These are phyloP conservation scores for Bothrops jararaca DNA, from an alignment of 2,113 vertebrate species.

Conservation along the genomic window DNA sequence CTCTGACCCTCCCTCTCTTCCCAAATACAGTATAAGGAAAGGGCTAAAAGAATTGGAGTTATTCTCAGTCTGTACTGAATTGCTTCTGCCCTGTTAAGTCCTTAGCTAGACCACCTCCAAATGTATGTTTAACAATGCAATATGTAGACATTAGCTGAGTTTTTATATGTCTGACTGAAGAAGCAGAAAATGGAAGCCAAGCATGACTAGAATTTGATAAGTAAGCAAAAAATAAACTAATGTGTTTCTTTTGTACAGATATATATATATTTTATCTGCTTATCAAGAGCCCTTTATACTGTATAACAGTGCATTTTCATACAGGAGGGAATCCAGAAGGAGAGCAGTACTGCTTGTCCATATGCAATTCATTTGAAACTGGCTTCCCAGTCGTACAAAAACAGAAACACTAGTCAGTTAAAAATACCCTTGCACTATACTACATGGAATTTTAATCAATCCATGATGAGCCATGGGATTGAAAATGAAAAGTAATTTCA, in stretches of 20 bases:
- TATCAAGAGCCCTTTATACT: slow-evolving; percentile 6
- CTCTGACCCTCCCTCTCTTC: neutral
- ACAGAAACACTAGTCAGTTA: slow-evolving; percentile 3
- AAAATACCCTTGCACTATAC: slow-evolving; percentile 15
- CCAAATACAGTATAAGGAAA: neutral
- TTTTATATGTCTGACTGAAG: neutral
- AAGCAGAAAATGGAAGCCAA: neutral
- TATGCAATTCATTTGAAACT: slow-evolving; percentile 36
- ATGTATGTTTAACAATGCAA: neutral
- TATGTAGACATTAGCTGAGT: neutral
- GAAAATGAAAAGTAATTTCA: slow-evolving; percentile 26
- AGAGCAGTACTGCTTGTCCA: neutral
- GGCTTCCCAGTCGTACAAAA: slow-evolving; percentile 23
- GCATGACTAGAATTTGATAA: neutral
- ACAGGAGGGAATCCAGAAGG: slow-evolving; percentile 20
- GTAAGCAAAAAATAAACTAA: slow-evolving; percentile 12
- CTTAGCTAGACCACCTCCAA: neutral
- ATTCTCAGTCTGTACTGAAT: neutral
- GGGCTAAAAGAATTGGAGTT: neutral
- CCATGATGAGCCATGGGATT: slow-evolving; percentile 14
- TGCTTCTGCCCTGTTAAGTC: neutral
- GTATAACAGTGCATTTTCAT: slow-evolving; percentile 23
- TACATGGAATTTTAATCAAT: slow-evolving; percentile 22
- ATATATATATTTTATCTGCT: neutral
- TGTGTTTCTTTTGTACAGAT: neutral